A percentile compares a stretch with the other conserved stretches of the same genome.
These are phyloP conservation scores for Sinocyclocheilus maitianheensis DNA, from an alignment of 2,113 vertebrate genomes.

Conservation along the genomic window DNA sequence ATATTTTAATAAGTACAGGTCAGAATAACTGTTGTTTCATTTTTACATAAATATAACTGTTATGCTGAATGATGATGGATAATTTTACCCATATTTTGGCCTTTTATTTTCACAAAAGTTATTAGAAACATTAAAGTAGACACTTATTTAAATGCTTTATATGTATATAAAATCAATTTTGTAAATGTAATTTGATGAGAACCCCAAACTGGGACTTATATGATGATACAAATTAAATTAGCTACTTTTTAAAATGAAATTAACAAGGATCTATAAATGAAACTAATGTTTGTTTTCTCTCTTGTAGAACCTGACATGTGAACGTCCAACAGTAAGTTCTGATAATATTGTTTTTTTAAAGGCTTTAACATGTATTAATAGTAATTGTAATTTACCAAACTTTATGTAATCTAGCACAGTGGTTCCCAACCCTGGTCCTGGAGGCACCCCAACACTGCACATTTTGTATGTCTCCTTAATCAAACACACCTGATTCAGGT, in stretches of 20 bases:
- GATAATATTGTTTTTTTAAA: neutral
- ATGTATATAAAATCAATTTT: no score
- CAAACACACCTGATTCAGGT: no score
- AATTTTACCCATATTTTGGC: neutral
- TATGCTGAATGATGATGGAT: neutral
- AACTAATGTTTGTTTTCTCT: conserved; percentile 20
- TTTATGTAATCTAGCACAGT: neutral
- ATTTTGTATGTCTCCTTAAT: no score
- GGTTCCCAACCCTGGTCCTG: no score
- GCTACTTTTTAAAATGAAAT: neutral
- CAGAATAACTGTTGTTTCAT: neutral
- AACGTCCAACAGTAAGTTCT: conserved; percentile 5
- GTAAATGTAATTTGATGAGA: no score
- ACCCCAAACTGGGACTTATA: no score
- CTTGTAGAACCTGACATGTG: conserved; percentile 71
- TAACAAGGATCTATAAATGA: neutral
- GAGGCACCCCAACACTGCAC: no score
- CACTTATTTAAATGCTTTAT: no score
- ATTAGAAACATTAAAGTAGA: neutral
- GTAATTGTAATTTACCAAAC: neutral
- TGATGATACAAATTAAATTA: no score
- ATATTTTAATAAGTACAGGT: neutral
- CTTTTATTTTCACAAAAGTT: neutral
- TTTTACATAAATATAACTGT: neutral
- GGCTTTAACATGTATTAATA: neutral